Evolutionary conservation across 1,140 invertebrate genomes (phyloP), one percentile per base, ranked within the genome.

Genomic region (Musca domestica): DNA sequence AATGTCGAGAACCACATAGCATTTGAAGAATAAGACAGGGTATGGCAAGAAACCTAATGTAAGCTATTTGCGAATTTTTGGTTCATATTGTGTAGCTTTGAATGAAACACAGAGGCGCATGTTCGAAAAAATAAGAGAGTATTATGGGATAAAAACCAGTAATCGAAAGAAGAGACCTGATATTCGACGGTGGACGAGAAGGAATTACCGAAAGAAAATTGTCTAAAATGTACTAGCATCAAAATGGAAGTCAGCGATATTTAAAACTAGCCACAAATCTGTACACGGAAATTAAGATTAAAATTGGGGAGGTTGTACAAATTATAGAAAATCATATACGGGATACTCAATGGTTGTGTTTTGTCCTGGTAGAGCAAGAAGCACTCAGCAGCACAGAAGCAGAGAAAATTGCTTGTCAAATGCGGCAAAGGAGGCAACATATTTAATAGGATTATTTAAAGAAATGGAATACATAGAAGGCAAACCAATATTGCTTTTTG

Each of bases 351-450:
- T 30, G 70, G 66, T 46, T 66, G 69, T 19, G 30, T 64, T n/a
- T 76, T 82, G 15, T 73, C 68, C 23, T 70, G 71, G 71, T 23
- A 64, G 17, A 67, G 63, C 17, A 64, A 54, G 27, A 70, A 71
- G 41, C 72, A 74, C 67, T 72, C 9, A 70, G 66, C 46, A 70
- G 65, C 17, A 71, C 69, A 17, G 71, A 74, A 67, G 77, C 82
- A 7, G 83, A 86, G 73, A 85, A 84, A 69, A 76, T 85, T 15
- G 82, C 83, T 15, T 78, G 9, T 70, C 76, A 41, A 73, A 76
- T 66, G 78, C 76, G 4, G 64, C 77, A 14, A 82, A 82, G 73
- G 83, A 85, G 70, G 72, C 78, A 4, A 71, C 78, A 12, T 81
- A 76, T 74, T 61, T 81, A 23, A 74, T 68, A 65, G 61, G 70